Evolutionary conservation across 2,797 vertebrate genomes (phyloP), one percentile per base, ranked within the genome.

Genomic region (Allobates femoralis): DNA sequence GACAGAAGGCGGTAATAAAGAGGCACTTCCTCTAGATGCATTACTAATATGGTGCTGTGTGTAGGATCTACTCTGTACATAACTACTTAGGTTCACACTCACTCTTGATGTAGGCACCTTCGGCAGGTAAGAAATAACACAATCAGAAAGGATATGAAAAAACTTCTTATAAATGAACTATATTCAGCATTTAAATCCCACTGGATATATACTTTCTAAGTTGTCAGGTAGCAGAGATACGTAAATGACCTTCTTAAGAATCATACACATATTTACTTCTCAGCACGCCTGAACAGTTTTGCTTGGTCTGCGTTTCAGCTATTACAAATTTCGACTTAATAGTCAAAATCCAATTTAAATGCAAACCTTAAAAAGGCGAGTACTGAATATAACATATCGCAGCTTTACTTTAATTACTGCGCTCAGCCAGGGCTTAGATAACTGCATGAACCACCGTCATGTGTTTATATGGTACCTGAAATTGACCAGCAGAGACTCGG

Each of bases 281-380:
- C 77, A 41, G 56, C 56, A 79, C 23, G 30, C 77, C 12, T 34
- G 21, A 79, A 79, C 28, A 32, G 28, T 79, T 79, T 46, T 64
- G n/a, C 78, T 64, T 16, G 58, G 15, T 80, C 34, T 64, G 78
- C 78, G 16, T 64, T 80, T 80, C 58, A 41, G 11, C 21, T 26
- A 64, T 80, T 82, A 69, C 32, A 50, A 32, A 30, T 51, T 34
- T 82, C 64, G 23, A 51, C 51, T 55, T 82, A 69, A 81, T 81
- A 46, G 62, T 67, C 41, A 67, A 67, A 67, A 67, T 81, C 62
- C 60, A 81, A 81, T 81, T 81, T 67, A 51, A 32, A 67, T 81
- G 46, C 41, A 53, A 69, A 81, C 79, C 21, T 69, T 67, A 67
- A 69, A 46, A 53, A 71, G 30, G 53, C 16, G 30, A 19, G 51